A percentile compares a stretch with the other conserved stretches of the same genome.
Conservation (phyloP, 2,888 invertebrate species). For the Acrocyrtus sp. region DNA sequence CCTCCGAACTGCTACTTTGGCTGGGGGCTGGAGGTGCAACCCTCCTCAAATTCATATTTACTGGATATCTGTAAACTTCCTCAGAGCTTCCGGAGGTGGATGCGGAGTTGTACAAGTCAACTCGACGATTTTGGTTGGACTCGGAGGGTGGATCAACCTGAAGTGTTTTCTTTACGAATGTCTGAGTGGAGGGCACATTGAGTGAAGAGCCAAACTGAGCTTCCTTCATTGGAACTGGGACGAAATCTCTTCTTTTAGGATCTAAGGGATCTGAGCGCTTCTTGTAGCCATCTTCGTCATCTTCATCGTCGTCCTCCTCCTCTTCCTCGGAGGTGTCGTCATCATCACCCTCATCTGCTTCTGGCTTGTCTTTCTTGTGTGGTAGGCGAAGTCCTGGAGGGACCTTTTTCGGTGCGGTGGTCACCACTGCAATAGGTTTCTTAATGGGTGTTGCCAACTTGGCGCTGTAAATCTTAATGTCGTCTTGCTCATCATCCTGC, state of each 20-base stretch:
- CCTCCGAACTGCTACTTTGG: conserved; percentile 11
- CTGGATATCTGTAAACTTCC: conserved; percentile 4
- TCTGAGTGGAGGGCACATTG: conserved; percentile 29
- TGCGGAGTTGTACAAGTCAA: not conserved
- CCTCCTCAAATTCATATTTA: not conserved
- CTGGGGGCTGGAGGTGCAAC: not conserved
- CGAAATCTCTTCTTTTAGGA: conserved; percentile 8
- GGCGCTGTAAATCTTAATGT: not conserved
- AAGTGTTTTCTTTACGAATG: conserved; percentile 26
- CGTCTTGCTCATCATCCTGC: conserved; percentile 38
- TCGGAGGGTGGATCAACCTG: conserved; percentile 13
- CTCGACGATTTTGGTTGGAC: not conserved
- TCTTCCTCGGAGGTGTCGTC: conserved; percentile 30
- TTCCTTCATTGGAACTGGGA: conserved; percentile 21
- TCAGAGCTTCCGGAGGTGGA: not conserved
- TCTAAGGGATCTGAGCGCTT: conserved; percentile 13
- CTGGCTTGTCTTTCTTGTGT: not conserved
- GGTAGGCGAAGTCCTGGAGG: conserved; percentile 13
- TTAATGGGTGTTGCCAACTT: not conserved
- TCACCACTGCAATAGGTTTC: not conserved
- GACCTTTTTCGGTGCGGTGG: not conserved
- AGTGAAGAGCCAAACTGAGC: conserved; percentile 8
- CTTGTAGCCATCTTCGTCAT: not conserved
- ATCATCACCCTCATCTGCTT: conserved; percentile 34
- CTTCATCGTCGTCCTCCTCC: conserved; percentile 30